These are phyloP conservation scores for Sarotherodon lohbergeri DNA, from an alignment of 2,113 vertebrate species.

Conservation along the genomic window DNA sequence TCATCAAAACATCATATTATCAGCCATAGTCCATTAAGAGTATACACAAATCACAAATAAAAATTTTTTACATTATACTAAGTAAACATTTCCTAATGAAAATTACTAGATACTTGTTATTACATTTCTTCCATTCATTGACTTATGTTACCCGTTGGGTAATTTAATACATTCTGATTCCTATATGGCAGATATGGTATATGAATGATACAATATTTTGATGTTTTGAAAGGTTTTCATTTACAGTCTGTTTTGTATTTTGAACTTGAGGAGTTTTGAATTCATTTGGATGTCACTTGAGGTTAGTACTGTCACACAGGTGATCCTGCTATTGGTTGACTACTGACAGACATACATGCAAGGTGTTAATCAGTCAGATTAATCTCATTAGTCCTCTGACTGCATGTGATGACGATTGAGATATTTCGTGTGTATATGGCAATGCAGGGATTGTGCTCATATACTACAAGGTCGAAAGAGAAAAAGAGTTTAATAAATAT, in stretches of 20 bases:
- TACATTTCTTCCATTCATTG: not conserved
- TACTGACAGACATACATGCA: not conserved
- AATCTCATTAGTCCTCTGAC: not conserved
- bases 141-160: not conserved
- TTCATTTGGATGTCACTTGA: not conserved
- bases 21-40: not conserved
- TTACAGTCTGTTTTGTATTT: not conserved
- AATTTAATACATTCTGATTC: not conserved
- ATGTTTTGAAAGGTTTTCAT: not conserved
- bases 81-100: not conserved
- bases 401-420: not conserved
- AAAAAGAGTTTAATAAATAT: not conserved
- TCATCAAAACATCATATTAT: not conserved
- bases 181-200: not conserved
- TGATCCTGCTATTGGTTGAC: not conserved
- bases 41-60: not conserved
- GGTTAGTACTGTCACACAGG: not conserved
- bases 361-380: not conserved
- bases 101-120: not conserved
- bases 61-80: not conserved
- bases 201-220: not conserved
- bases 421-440: not conserved
- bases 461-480: not conserved
- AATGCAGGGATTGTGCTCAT: not conserved
- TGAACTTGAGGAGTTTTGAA: not conserved